Conservation (phyloP, 1,140 invertebrate genomes). For the Leptonema lineaticorne region DNA sequence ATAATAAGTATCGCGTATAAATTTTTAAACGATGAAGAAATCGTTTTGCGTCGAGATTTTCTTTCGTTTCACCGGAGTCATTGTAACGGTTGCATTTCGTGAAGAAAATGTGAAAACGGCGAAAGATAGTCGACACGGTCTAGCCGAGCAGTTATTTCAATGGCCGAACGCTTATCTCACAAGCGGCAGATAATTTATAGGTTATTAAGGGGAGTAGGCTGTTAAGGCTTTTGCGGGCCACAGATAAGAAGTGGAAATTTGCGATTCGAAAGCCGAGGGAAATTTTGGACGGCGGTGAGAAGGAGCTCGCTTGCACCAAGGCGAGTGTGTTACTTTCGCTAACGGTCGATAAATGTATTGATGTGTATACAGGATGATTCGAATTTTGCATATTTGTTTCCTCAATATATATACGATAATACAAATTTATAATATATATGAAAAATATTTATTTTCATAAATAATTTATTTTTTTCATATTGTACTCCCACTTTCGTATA, state of each 20-base stretch:
- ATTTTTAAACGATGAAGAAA: too few relatives aligned
- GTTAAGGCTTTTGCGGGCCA: constrained; percentile 10
- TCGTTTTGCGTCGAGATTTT: not conserved
- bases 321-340: not conserved
- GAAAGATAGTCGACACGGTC: not conserved
- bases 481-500: too few relatives aligned
- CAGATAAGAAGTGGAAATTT: constrained; percentile 27
- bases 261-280: constrained; percentile 25
- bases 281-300: not conserved
- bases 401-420: too few relatives aligned
- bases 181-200: constrained; percentile 28
- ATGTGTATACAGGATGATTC: too few relatives aligned
- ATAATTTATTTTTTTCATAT: too few relatives aligned
- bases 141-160: constrained; percentile 25
- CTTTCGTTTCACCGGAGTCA: constrained; percentile 19
- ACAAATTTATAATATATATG: too few relatives aligned
- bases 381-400: too few relatives aligned
- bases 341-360: not conserved
- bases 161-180: constrained; percentile 24
- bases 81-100: not conserved
- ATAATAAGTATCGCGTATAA: too few relatives aligned
- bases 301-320: not conserved
- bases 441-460: too few relatives aligned
- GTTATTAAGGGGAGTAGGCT: constrained; percentile 25
- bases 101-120: not conserved